Conservation (phyloP, 2,888 invertebrate genomes). For the Rhingia campestris region DNA sequence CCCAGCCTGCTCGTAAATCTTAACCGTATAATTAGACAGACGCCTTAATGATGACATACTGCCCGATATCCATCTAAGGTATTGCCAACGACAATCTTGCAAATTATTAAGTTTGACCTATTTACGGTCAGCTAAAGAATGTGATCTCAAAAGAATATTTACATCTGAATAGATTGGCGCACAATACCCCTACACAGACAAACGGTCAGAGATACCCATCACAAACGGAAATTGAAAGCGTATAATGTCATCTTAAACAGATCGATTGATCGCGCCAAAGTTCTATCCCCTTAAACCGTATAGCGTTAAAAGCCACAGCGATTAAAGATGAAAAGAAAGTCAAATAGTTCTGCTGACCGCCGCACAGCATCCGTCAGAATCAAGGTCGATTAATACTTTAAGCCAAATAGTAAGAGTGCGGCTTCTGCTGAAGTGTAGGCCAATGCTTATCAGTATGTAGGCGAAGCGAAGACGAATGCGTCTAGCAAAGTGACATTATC, state of each 20-base stretch:
- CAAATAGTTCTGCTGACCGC: conserved; percentile 20
- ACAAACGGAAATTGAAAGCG: conserved; percentile 33
- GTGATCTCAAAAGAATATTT: conserved; percentile 3
- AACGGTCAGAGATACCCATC: conserved; percentile 4
- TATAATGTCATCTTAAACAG: background rate
- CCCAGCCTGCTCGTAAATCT: background rate
- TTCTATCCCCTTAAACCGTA: background rate
- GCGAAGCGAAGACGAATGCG: conserved; percentile 28
- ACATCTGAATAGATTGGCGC: conserved; percentile 17
- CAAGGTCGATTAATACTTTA: conserved; percentile 50
- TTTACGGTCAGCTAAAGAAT: background rate
- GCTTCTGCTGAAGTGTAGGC: conserved; percentile 22
- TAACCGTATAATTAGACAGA: conserved; percentile 8
- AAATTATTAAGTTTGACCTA: background rate
- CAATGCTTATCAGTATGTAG: conserved; percentile 30
- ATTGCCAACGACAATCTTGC: background rate
- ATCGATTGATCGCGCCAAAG: background rate
- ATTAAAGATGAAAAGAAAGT: conserved; percentile 60
- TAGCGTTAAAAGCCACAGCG: background rate
- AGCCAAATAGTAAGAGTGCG: conserved; percentile 1
- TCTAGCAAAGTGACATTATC: conserved; percentile 61
- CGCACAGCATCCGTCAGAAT: conserved; percentile 44
- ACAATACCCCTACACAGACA: conserved; percentile 4
- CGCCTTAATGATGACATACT: conserved; percentile 18
- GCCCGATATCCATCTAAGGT: background rate